A percentile compares a stretch with the other conserved stretches of the same genome.
Evolutionary conservation across 2,113 vertebrate species (phyloP).

Genomic region (Oryzias celebensis): DNA sequence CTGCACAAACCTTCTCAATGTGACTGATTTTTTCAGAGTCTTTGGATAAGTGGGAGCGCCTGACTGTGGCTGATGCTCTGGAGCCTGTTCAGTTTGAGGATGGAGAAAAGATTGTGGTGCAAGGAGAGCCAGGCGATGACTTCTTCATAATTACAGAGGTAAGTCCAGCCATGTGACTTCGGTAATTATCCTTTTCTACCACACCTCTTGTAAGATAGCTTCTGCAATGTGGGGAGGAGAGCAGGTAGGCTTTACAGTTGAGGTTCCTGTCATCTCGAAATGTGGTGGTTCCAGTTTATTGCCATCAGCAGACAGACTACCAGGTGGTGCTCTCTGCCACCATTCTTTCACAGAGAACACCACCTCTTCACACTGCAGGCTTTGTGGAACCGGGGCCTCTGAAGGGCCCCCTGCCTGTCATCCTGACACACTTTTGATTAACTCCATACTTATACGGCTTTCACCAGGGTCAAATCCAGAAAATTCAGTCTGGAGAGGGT

Average conservation of each 20-base stretch:
- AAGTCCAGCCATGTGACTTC: conserved; percentile 5
- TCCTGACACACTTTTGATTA: conserved; percentile 71
- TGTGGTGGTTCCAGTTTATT: conserved; percentile 46
- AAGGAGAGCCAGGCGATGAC: conserved; percentile 92
- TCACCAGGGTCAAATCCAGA: conserved; percentile 55
- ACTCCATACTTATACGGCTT: conserved; percentile 62
- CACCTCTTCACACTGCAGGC: conserved; percentile 43
- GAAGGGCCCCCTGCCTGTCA: conserved; percentile 57
- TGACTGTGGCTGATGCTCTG: conserved; percentile 93
- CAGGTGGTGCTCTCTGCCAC: conserved; percentile 10
- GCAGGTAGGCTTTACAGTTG: conserved; percentile 14
- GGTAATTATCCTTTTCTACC: conserved; percentile 10
- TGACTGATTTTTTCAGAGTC: conserved; percentile 79
- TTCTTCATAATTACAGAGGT: conserved; percentile 99
- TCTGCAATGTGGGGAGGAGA: conserved; percentile 14
- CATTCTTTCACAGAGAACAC: conserved; percentile 8
- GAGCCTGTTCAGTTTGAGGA: conserved; percentile 97
- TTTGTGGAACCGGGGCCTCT: conserved; percentile 59
- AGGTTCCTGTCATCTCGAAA: conserved; percentile 37
- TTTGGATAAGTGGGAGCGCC: conserved; percentile 95
- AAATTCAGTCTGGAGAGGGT: conserved; percentile 4
- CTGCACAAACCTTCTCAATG: not conserved
- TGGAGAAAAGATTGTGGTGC: conserved; percentile 95
- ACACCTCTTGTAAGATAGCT: conserved; percentile 8
- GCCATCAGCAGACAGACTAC: conserved; percentile 48